Percentiles rank a stretch among this genome's conserved stretches.
Conservation (phyloP, 2,113 vertebrate genomes). For the Sceloporus tristichus region DNA sequence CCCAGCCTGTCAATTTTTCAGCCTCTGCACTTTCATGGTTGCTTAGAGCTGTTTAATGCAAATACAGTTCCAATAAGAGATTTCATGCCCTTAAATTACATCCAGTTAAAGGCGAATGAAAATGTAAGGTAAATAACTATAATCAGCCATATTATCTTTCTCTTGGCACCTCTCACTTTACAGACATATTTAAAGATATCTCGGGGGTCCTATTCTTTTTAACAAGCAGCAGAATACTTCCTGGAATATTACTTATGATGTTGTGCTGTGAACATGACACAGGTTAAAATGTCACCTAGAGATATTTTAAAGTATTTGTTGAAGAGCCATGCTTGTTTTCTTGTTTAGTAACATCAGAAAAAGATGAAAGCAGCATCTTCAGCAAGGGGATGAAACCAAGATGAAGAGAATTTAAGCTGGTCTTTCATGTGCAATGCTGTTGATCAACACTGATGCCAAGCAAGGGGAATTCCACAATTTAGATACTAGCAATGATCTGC, state of each 20-base stretch:
- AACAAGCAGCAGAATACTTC: slow-evolving; percentile 82
- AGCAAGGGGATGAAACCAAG: slow-evolving; percentile 61
- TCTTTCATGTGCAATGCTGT: slow-evolving; percentile 51
- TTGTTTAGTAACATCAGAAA: slow-evolving; percentile 68
- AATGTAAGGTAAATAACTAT: slow-evolving; percentile 91
- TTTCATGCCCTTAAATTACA: slow-evolving; percentile 90
- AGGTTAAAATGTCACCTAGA: slow-evolving; percentile 86
- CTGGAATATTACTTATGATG: slow-evolving; percentile 84
- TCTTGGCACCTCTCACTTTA: slow-evolving; percentile 87
- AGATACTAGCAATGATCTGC: background rate
- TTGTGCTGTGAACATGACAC: slow-evolving; percentile 79
- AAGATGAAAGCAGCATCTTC: slow-evolving; percentile 69
- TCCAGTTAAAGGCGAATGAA: slow-evolving; percentile 88
- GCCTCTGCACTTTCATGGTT: slow-evolving; percentile 86
- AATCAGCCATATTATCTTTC: slow-evolving; percentile 88
- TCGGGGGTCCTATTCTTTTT: slow-evolving; percentile 86
- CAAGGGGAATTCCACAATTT: background rate
- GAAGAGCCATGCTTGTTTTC: slow-evolving; percentile 68
- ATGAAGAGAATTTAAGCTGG: slow-evolving; percentile 59
- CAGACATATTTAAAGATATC: slow-evolving; percentile 87
- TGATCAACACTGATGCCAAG: slow-evolving; percentile 45
- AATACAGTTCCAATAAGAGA: slow-evolving; percentile 88
- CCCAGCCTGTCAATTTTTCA: slow-evolving; percentile 87
- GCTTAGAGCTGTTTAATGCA: slow-evolving; percentile 88
- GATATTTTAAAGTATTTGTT: slow-evolving; percentile 74